Base-by-base conservation (phyloP, 2,888 invertebrate species). In the Pheosia gnoma region DNA sequence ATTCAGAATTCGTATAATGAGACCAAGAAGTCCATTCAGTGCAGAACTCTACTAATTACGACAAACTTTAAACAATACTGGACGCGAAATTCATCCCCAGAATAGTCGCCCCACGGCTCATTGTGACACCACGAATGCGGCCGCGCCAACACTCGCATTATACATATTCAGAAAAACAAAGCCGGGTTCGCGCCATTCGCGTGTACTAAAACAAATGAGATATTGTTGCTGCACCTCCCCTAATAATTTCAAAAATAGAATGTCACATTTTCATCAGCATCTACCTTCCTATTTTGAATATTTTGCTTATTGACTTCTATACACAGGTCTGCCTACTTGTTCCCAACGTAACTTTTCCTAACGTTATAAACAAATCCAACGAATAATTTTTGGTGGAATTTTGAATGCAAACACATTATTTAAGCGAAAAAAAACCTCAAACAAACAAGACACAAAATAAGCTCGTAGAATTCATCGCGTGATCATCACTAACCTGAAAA, bases 1-100 rank as follows among this genome's bases (percentile, higher is more conserved):
- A 74, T 79, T 74, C 78, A 75, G 68, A 68, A 72, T 80, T 83
- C 82, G 80, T 77, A 89, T 88, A 91, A 91, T 90, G 85, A 86
- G 86, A 86, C 85, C 88, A 85, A 88, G 86, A 83, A 88, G 87
- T 89, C 88, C 83, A 91, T 92, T 92, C 90, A 92, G 80, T 81
- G 82, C 79, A 83, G 84, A 91, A 90, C 90, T 90, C 85, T 87
- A 90, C 91, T 93, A 93, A 93, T 93, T 93, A 93, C 90, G 88
- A 90, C 91, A 89, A 93, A 92, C 91, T 93, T 92, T 91, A 89
- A 93, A 93, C 92, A 93, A 93, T 93, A 91, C 91, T 91, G 91
- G 91, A 91, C 91, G 86, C 85, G 84, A 90, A 92, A 91, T 91
- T 92, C 91, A 90, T 90, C 89, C 89, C 86, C 85, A 85, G 90